Evolutionary conservation across 2,797 vertebrate genomes (phyloP), one percentile per base, ranked within the genome.

Genomic region (Ispidina lecontei): DNA sequence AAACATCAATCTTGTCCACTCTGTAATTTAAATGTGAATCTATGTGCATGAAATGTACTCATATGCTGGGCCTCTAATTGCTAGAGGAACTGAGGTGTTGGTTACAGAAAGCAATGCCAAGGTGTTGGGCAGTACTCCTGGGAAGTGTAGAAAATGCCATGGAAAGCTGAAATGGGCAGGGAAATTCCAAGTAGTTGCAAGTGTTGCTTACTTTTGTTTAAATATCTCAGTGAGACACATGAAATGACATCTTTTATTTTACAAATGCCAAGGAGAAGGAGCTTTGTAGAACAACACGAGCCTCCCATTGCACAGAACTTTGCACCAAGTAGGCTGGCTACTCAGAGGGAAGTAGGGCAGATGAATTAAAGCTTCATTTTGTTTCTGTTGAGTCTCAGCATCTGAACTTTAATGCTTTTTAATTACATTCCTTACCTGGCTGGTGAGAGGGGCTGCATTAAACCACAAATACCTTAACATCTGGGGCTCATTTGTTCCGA

Each of bases 371-470:
- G 82, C 88, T 94, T 86, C 19, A 20, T 84, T 92, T 91, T 0
- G 0, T 74, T 91, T 93, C 75, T 77, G 23, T 74, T 85, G 88
- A 90, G 55, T 65, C 63, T 90, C 72, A 72, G 65, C 67, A 86
- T 78, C 75, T 41, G 84, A 87, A 87, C 68, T 84, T 80, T 43
- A 93, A 91, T 65, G 55, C 26, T 55, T 94, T 92, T 93, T 74
- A 94, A 96, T 94, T 84, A 44, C 33, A n/a, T 65, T 83, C n/a
- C n/a, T 68, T 95, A 95, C 94, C 95, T 95, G 72, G 43, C 47
- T 90, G 67, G 58, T 80, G 72, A 94, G 47, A 95, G 18, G 69
- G 72, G 43, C 65, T 65, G 23, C 62, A 70, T 91, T 90, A 88
- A 91, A 76, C n/a, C 65, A 71, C 88, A 94, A 74, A 93, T 77